Conservation (phyloP, 2,888 invertebrate genomes). For the Cactoblastis cactorum region DNA sequence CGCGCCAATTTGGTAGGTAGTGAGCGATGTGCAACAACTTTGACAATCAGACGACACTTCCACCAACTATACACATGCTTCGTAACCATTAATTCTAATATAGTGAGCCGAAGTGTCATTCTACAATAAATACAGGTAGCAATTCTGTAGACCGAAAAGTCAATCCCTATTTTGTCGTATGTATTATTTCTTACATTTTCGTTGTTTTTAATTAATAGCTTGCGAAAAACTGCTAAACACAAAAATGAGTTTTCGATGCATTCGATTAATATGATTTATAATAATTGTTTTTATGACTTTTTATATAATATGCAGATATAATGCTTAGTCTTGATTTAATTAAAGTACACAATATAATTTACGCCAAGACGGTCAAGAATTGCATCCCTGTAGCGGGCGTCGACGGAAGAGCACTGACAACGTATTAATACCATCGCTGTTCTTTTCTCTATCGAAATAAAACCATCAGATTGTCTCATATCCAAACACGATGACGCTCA, state of each 20-base stretch:
- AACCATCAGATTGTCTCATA: slow-evolving; percentile 6
- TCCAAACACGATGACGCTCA: neutral
- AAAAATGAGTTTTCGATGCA: neutral
- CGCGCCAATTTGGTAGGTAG: slow-evolving; percentile 41
- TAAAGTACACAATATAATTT: slow-evolving; percentile 6
- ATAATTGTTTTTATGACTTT: neutral
- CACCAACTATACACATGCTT: neutral
- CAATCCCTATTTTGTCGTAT: neutral
- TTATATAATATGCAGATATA: neutral
- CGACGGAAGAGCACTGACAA: slow-evolving; percentile 19
- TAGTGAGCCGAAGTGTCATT: neutral
- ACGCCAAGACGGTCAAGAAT: slow-evolving; percentile 18
- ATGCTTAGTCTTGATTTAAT: neutral
- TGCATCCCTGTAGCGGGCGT: slow-evolving; percentile 20
- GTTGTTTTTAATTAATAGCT: neutral
- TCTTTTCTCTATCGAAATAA: neutral
- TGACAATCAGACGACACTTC: slow-evolving; percentile 24
- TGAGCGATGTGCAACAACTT: slow-evolving; percentile 39
- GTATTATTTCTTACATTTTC: neutral
- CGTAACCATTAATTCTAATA: neutral
- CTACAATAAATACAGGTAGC: slow-evolving; percentile 14
- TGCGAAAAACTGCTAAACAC: neutral
- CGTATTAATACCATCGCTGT: slow-evolving; percentile 17
- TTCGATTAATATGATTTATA: neutral
- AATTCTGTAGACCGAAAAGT: slow-evolving; percentile 21